Base-by-base conservation (phyloP, 2,888 invertebrate genomes). In the Cabera pusaria region DNA sequence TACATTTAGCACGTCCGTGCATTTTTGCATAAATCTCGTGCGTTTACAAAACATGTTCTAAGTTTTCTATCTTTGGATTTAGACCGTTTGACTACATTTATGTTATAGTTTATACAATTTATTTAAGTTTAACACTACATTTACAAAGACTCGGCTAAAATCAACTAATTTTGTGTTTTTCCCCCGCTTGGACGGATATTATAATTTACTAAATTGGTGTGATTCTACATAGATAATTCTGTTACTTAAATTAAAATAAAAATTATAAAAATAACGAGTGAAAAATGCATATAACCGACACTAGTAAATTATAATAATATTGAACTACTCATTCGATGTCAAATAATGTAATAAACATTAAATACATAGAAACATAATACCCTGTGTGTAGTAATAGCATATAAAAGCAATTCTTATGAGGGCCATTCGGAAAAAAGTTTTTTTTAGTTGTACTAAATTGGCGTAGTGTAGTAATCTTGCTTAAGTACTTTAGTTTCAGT, bases 131-230 rank as follows among this genome's bases (percentile, higher is more conserved):
- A 72, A 73, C 59, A 66, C 63, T 70, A 71, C 63, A 52, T 71
- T 66, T 74, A 73, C 60, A 69, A 55, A 72, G 56, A 57, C 50
- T 62, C 59, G 59, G 58, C 61, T 57, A 68, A 70, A 72, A 59
- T 64, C 59, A 70, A 71, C 64, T 67, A 71, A 60, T 60, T 61
- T 61, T 65, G 65, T 70, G 62, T 69, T 56, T 67, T 70, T 32
- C 72, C n/a, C 76, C 84, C 82, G 83, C 70, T 66, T 84, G 84
- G 84, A 85, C 84, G 85, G 81, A 82, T 67, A 69, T 72, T 66
- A 75, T 67, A 72, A 62, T 64, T 61, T 52, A 67, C 69, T 78
- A 77, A 65, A 16, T 25, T 42, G 44, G 19, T 34, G 59, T 57
- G 61, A 69, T 63, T 56, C 56, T 53, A 52, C 47, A n/a, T n/a